phyloP scores from a whole-genome alignment of 2,113 vertebrate genomes.

The Scomber colias region DNA sequence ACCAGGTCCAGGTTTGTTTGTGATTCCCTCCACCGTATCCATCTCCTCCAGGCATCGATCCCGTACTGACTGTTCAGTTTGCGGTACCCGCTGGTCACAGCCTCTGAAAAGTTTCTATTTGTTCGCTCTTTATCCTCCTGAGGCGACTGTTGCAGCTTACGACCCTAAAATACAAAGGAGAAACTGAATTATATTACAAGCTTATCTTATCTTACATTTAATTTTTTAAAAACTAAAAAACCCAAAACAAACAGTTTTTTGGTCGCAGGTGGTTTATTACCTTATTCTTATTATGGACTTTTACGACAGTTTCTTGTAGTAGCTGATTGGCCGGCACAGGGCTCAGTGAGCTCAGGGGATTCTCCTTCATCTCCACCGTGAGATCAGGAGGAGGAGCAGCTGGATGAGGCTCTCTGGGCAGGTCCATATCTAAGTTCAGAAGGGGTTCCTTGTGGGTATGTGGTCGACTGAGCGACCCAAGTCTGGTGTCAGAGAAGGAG shows the following conservation, averaged over 20 bases:
- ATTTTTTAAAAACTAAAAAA: too few relatives aligned
- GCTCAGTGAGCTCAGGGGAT: constrained; percentile 60
- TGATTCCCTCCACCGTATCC: constrained; percentile 93
- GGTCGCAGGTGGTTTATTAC: constrained; percentile 66
- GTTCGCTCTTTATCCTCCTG: constrained; percentile 24
- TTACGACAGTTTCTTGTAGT: constrained; percentile 79
- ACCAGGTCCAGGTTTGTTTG: constrained; percentile 90
- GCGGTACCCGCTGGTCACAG: constrained; percentile 30
- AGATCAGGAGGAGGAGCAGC: constrained; percentile 78
- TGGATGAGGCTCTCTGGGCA: constrained; percentile 66
- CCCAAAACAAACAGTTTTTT: background rate
- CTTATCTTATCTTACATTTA: background rate
- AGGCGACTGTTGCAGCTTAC: constrained; percentile 40
- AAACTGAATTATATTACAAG: too few relatives aligned
- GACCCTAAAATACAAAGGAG: constrained; percentile 66
- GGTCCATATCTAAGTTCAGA: constrained; percentile 56
- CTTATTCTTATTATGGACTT: constrained; percentile 86
- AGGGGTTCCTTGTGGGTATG: constrained; percentile 55
- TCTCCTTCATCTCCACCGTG: constrained; percentile 76
- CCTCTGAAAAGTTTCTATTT: background rate
- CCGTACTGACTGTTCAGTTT: constrained; percentile 93
- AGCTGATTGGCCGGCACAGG: background rate
- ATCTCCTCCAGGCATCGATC: constrained; percentile 95
- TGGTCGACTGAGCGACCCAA: constrained; percentile 30
- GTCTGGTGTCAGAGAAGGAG: constrained; percentile 84